Conservation (phyloP, 1,140 invertebrate genomes). For the Nomia melanderi region DNA sequence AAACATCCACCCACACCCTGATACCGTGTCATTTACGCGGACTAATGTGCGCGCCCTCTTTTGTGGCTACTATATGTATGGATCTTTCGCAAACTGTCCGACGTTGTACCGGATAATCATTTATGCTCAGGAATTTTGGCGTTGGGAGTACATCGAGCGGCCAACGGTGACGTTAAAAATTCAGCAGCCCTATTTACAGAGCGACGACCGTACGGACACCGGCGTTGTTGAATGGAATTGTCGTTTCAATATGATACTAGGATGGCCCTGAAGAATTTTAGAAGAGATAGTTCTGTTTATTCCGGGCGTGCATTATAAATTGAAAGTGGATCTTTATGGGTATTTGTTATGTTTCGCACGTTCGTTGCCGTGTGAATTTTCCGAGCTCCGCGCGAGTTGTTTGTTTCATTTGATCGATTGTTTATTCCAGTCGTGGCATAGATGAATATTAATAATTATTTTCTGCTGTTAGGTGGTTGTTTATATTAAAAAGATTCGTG, state of each 20-base stretch:
- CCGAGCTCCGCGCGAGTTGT: no score
- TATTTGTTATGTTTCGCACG: no score
- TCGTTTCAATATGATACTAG: background rate
- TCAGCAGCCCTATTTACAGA: background rate
- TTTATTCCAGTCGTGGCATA: no score
- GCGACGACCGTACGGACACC: background rate
- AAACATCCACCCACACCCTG: no score
- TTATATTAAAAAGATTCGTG: no score
- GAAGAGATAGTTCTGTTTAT: no score
- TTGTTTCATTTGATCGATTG: no score
- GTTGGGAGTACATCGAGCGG: background rate
- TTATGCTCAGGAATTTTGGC: slow-evolving; percentile 11
- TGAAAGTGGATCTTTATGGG: no score
- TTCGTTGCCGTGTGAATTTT: no score
- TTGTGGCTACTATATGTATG: background rate
- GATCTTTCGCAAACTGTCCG: background rate
- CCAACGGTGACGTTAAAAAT: background rate
- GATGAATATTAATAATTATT: no score
- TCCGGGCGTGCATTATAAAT: no score
- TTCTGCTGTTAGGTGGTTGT: no score
- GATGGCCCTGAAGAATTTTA: background rate
- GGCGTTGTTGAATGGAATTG: background rate
- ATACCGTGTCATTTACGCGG: slow-evolving; percentile 9
- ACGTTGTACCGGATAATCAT: slow-evolving; percentile 1
- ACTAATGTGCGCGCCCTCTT: background rate